Base-by-base conservation (phyloP, 1,140 invertebrate genomes). In the Diplogasteroides magnus region DNA sequence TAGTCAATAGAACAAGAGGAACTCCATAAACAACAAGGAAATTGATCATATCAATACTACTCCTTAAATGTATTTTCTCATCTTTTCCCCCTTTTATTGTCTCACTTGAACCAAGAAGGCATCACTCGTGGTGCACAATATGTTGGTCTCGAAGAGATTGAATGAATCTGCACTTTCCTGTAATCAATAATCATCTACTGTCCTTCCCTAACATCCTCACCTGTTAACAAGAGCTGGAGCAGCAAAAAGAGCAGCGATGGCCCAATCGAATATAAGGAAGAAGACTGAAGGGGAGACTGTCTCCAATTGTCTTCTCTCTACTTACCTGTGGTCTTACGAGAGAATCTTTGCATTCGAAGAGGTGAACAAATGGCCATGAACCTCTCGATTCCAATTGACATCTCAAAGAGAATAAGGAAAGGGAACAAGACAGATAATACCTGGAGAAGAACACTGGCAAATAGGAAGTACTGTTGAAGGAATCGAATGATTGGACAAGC, bases 391-490 rank as follows among this genome's bases (percentile, higher is more conserved):
- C 73, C 73, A n/a, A 74, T 74, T 3, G 73, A 71, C 73, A 74
- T 73, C 71, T 73, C 58, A 31, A 64, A 58, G 14, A 11, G 62
- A 31, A 27, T 61, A 48, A 6, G n/a, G n/a, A n/a, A n/a, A n/a
- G n/a, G n/a, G n/a, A n/a, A n/a, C n/a, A n/a, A n/a, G n/a, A n/a
- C n/a, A n/a, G n/a, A n/a, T n/a, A n/a, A 31, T 59, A 67, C 73
- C 72, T 75, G 74, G 31, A 75, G 68, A 0, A 75, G 68, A 32
- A 75, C 74, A 55, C 69, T 72, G 37, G 74, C 64, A 48, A 74
- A 75, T 13, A 75, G 74, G 32, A 75, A 75, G 57, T 75, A 75
- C 31, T 75, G 72, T 29, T 75, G 74, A 31, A 76, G 60, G 31
- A 75, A 76, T n/a, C 74, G 74, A 15, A 76, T 27, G 0, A 72